Evolutionary conservation across 2,888 invertebrate species (phyloP).

Genomic region (Meta bourneti): DNA sequence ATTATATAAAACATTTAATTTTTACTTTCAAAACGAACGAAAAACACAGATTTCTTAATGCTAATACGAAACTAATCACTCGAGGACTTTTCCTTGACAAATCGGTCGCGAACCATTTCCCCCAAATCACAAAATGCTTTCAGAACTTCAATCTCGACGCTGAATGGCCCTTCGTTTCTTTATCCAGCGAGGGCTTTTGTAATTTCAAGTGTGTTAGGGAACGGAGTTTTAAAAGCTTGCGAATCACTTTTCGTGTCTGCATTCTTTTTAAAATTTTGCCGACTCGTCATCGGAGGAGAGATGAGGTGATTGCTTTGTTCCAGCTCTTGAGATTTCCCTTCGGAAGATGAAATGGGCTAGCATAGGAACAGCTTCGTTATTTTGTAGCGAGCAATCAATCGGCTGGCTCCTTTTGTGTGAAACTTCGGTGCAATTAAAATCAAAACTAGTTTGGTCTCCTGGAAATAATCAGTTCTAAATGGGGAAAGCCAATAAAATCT

Average conservation of each 20-base stretch:
- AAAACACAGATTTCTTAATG: not conserved
- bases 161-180: constrained; percentile 11
- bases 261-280: constrained; percentile 34
- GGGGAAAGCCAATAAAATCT: not conserved
- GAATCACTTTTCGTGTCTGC: constrained; percentile 14
- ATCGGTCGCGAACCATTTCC: constrained; percentile 38
- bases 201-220: constrained; percentile 27
- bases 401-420: not conserved
- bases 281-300: constrained; percentile 12
- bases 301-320: constrained; percentile 19
- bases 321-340: not conserved
- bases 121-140: constrained; percentile 33
- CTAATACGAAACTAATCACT: constrained; percentile 19
- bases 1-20: no score
- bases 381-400: constrained; percentile 8
- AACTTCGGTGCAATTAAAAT: not conserved
- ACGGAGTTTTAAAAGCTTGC: constrained; percentile 32
- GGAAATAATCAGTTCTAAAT: not conserved
- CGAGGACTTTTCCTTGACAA: not conserved
- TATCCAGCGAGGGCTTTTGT: constrained; percentile 24
- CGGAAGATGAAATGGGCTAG: constrained; percentile 2
- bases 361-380: not conserved
- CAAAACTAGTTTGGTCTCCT: not conserved
- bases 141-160: constrained; percentile 2
- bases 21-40: not conserved